Percentiles rank a stretch among this genome's conserved stretches.
These are phyloP conservation scores for Pseudorasbora parva DNA, from an alignment of 2,113 vertebrate species.

Conservation along the genomic window DNA sequence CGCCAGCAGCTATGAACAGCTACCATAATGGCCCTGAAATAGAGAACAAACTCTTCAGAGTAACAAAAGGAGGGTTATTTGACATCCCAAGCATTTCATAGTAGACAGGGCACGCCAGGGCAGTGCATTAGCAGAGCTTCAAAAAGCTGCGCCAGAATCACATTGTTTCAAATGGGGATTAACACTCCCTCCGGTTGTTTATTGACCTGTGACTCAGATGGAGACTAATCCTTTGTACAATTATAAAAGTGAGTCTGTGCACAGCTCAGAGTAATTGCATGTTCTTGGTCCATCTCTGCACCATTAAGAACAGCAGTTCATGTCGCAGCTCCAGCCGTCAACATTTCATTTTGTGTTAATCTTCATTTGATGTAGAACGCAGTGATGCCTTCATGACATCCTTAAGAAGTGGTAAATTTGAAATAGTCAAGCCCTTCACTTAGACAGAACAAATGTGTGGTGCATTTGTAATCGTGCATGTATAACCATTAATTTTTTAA, in stretches of 20 bases:
- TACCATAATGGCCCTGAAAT: neutral
- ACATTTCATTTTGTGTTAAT: neutral
- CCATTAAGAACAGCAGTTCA: conserved; percentile 13
- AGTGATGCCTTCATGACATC: neutral
- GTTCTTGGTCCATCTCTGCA: conserved; percentile 12
- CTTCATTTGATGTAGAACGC: neutral
- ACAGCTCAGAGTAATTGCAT: conserved; percentile 52
- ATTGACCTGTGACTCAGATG: conserved; percentile 45
- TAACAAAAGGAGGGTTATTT: conserved; percentile 24
- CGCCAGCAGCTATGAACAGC: neutral
- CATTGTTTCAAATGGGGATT: conserved; percentile 54
- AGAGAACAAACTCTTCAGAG: neutral
- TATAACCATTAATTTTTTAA: neutral
- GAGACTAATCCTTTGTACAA: conserved; percentile 52
- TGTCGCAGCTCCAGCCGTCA: neutral
- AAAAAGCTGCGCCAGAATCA: neutral
- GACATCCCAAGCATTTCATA: conserved; percentile 3
- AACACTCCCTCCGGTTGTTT: conserved; percentile 53
- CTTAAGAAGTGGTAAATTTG: neutral
- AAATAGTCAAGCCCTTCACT: neutral
- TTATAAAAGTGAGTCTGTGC: conserved; percentile 38
- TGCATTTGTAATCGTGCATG: neutral
- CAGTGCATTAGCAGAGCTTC: conserved; percentile 16
- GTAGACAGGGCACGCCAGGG: neutral
- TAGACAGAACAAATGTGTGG: neutral